phyloP scores from a whole-genome alignment of 2,113 vertebrate genomes.

The Rafetus swinhoei region DNA sequence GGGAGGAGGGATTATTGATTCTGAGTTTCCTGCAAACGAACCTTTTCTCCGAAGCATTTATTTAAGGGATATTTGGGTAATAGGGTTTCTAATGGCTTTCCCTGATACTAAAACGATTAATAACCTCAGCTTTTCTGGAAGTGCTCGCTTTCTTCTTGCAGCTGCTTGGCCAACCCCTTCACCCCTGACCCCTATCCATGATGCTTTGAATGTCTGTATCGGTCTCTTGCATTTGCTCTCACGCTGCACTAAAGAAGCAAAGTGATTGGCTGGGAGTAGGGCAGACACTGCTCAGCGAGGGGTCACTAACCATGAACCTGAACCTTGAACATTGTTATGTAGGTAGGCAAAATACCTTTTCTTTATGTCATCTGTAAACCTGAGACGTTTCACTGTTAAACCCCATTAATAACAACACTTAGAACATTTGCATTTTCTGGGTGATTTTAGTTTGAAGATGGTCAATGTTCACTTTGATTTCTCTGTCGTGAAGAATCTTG shows the following conservation, averaged over 20 bases:
- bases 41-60: constrained; percentile 10
- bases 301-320: constrained; percentile 95
- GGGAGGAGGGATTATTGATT: neutral
- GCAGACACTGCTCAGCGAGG: constrained; percentile 94
- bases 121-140: constrained; percentile 90
- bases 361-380: constrained; percentile 82
- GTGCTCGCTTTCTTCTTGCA: constrained; percentile 92
- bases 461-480: constrained; percentile 37
- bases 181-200: constrained; percentile 93
- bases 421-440: constrained; percentile 56
- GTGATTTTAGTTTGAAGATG: constrained; percentile 61
- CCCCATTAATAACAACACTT: constrained; percentile 66
- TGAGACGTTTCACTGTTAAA: constrained; percentile 73
- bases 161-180: constrained; percentile 92
- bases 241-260: constrained; percentile 94
- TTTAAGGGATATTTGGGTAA: constrained; percentile 95
- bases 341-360: constrained; percentile 96
- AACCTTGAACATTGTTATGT: constrained; percentile 92
- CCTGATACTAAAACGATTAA: constrained; percentile 94
- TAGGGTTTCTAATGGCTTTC: constrained; percentile 86
- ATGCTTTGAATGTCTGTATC: constrained; percentile 99
- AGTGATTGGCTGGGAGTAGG: constrained; percentile 96
- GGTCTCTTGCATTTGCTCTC: constrained; percentile 98
- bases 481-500: constrained; percentile 34
- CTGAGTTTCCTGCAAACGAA: neutral